Percentiles rank a stretch among this genome's conserved stretches.
Evolutionary conservation across 2,888 invertebrate species (phyloP).

Genomic region (Acleris laterana): DNA sequence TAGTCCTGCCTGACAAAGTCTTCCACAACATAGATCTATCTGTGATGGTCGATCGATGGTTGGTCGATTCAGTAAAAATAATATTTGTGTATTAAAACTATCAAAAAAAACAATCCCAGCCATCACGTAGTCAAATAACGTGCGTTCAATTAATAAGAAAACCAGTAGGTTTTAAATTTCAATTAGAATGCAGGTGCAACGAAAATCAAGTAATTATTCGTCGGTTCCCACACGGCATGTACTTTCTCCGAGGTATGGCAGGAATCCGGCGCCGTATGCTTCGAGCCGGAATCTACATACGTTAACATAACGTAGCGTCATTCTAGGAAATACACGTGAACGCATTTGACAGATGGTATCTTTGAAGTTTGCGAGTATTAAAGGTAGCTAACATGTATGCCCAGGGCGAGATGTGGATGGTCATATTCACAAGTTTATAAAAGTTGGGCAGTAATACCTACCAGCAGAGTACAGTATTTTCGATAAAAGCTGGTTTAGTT

Average conservation of each 20-base stretch:
- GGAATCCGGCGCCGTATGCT: conserved; percentile 27
- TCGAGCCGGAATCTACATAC: conserved; percentile 28
- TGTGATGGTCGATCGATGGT: too few species aligned
- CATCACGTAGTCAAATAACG: conserved; percentile 10
- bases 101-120: not conserved
- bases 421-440: conserved; percentile 11
- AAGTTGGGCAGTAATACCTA: too few species aligned
- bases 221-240: conserved; percentile 32
- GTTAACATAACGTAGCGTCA: conserved; percentile 20
- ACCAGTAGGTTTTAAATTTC: conserved; percentile 27
- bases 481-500: too few species aligned
- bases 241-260: conserved; percentile 18
- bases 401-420: conserved; percentile 13
- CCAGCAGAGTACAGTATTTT: too few species aligned
- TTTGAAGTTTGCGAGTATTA: conserved; percentile 1
- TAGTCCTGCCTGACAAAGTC: too few species aligned
- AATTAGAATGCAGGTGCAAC: conserved; percentile 35
- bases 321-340: conserved; percentile 27
- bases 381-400: conserved; percentile 16
- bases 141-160: conserved; percentile 13
- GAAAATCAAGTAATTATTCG: conserved; percentile 24
- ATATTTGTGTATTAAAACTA: not conserved
- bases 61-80: too few species aligned
- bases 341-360: conserved; percentile 33
- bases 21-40: too few species aligned